Conservation (phyloP, 2,888 invertebrate genomes). For the Idaea dimidiata region DNA sequence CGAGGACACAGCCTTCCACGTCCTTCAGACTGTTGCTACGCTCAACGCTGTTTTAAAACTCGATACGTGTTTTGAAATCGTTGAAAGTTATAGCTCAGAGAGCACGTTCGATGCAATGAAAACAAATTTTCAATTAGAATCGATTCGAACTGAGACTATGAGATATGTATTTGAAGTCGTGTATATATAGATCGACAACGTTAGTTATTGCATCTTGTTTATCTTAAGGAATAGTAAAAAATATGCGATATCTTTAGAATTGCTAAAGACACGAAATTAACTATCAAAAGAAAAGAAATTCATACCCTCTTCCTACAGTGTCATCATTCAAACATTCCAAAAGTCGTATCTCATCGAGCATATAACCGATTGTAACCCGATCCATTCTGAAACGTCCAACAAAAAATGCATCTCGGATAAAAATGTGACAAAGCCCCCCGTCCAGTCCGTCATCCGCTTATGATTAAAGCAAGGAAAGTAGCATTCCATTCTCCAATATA, state of each 20-base stretch:
- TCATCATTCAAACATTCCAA: constrained; percentile 17
- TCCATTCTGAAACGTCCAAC: constrained; percentile 36
- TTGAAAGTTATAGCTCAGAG: constrained; percentile 10
- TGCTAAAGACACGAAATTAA: background rate
- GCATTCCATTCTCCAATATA: constrained; percentile 57
- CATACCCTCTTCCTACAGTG: background rate
- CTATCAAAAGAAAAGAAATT: background rate
- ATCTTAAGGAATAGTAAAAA: background rate
- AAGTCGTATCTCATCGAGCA: constrained; percentile 27
- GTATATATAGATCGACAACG: no score
- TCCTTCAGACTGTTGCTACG: constrained; percentile 50
- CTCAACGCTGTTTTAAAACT: constrained; percentile 23
- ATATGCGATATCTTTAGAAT: background rate
- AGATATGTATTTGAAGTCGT: background rate
- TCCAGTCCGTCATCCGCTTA: constrained; percentile 55
- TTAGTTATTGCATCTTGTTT: background rate
- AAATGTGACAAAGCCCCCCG: constrained; percentile 50
- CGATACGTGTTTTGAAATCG: constrained; percentile 20
- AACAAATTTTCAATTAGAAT: background rate
- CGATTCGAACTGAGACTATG: background rate
- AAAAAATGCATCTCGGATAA: constrained; percentile 36
- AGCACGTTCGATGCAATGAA: constrained; percentile 17
- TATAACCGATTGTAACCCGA: constrained; percentile 41
- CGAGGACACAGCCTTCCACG: constrained; percentile 66
- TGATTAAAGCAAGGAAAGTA: constrained; percentile 58